Base-by-base conservation (phyloP, 30 jellyfish, hydroid and myxozoan genomes). In the Aurelia sp. region DNA sequence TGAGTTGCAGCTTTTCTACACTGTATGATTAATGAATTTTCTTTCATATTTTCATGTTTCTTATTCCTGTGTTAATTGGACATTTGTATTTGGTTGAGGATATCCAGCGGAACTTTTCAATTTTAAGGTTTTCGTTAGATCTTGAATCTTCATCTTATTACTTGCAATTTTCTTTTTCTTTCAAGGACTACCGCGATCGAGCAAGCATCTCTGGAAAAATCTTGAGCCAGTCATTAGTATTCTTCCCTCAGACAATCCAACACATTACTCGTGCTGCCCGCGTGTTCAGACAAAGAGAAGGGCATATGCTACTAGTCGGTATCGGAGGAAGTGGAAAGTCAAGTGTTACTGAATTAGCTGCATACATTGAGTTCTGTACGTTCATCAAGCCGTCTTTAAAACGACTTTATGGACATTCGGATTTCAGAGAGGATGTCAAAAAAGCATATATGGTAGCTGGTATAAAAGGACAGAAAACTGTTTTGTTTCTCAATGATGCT, bases 311-410 rank as follows among this genome's bases (percentile, higher is more conserved):
- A 17, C 87, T 80, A 11, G 77, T 92, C 37, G 98, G 98, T 22
- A 77, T 81, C 51, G 96, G 98, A 1, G 98, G 98, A 6, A 86
- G 97, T 53, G 98, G 98, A 20, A 92, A 87, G 40, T 35, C 96
- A 22, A 71, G 91, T 27, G 94, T 86, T 3, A 88, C 96, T 64
- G 96, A 92, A 50, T 73, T 92, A 35, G 97, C 98, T 31, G 92
- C 97, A 3, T 92, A 82, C 84, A 86, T 92, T 23, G 92, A 82
- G 85, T 74, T 72, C 77, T 81, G 97, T 57, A 81, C 86, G 31
- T 86, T 92, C 76, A 55, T 81, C 55, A 76, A 60, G 33, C 98
- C 97, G 18, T 66, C 81, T 51, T 35, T 87, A 19, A 66, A 74
- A 62, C 72, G 96, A 27, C 75, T 50, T 76, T 92, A 81, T 68